Percentiles rank a stretch among this genome's conserved stretches.
phyloP scores from a whole-genome alignment of 2,888 invertebrate species.

The Empis stercorea region DNA sequence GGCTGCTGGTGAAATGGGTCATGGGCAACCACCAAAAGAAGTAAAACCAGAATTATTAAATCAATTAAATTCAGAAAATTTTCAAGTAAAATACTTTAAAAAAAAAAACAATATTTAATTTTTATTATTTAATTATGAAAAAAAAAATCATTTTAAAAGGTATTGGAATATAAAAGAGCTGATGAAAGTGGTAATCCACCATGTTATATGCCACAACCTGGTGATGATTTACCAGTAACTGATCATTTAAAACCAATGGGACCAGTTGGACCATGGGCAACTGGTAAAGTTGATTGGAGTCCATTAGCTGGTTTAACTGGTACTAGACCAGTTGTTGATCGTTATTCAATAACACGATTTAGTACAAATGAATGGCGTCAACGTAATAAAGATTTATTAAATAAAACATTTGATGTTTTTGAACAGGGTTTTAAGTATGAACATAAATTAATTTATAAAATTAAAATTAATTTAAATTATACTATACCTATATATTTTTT shows the following conservation, averaged over 20 bases:
- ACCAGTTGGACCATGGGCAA: conserved; percentile 50
- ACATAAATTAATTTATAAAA: conserved; percentile 6
- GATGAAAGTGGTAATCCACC: conserved; percentile 31
- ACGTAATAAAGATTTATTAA: conserved; percentile 43
- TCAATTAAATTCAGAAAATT: not conserved
- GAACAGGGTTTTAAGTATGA: conserved; percentile 42
- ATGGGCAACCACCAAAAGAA: not conserved
- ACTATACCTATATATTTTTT: no score
- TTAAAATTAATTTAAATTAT: not conserved
- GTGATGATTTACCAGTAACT: conserved; percentile 36
- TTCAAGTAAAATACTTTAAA: not conserved
- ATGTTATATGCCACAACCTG: conserved; percentile 45
- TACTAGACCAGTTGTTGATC: conserved; percentile 59
- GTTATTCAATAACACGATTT: conserved; percentile 59
- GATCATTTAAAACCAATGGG: conserved; percentile 37
- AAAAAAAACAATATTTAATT: not conserved
- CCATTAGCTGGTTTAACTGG: conserved; percentile 57
- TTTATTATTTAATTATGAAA: no score
- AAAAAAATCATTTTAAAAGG: not conserved
- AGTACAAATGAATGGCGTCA: conserved; percentile 62
- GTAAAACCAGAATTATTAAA: not conserved
- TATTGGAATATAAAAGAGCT: conserved; percentile 6
- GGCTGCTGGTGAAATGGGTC: not conserved
- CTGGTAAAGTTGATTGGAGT: conserved; percentile 62
- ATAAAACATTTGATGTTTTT: conserved; percentile 34